Conservation (phyloP, 2,888 invertebrate genomes). For the Lasioglossum marginatum region DNA sequence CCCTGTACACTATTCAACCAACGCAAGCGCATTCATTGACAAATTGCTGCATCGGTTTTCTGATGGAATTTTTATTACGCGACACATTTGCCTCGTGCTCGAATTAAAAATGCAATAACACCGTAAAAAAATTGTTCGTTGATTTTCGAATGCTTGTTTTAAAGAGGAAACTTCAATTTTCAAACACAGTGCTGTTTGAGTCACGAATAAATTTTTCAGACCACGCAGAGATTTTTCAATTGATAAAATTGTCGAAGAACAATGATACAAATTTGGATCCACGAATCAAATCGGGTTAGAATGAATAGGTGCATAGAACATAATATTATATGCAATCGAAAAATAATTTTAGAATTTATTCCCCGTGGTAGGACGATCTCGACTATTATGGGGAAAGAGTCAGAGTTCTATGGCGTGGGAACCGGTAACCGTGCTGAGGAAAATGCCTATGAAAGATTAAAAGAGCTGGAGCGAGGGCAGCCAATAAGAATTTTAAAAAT, state of each 20-base stretch:
- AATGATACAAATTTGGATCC: too few species aligned
- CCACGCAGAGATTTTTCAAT: too few species aligned
- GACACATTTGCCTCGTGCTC: too few species aligned
- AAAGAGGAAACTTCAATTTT: background rate
- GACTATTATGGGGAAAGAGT: background rate
- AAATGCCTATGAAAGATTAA: background rate
- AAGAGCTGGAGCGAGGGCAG: background rate
- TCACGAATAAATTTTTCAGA: too few species aligned
- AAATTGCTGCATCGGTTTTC: background rate
- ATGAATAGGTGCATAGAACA: background rate
- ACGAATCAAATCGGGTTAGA: too few species aligned
- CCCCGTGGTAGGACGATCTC: background rate
- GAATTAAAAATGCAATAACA: background rate
- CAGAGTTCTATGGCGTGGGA: background rate
- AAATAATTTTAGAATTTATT: background rate
- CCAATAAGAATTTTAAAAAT: slow-evolving; percentile 16
- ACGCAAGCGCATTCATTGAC: background rate
- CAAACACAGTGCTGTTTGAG: too few species aligned
- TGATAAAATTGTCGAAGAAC: too few species aligned
- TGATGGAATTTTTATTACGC: background rate
- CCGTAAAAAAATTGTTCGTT: background rate
- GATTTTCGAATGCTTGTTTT: background rate
- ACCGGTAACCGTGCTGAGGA: background rate
- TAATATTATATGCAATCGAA: too few species aligned
- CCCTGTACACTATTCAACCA: background rate